phyloP scores from a whole-genome alignment of 2,113 vertebrate genomes.

The Falcunculus frontatus region DNA sequence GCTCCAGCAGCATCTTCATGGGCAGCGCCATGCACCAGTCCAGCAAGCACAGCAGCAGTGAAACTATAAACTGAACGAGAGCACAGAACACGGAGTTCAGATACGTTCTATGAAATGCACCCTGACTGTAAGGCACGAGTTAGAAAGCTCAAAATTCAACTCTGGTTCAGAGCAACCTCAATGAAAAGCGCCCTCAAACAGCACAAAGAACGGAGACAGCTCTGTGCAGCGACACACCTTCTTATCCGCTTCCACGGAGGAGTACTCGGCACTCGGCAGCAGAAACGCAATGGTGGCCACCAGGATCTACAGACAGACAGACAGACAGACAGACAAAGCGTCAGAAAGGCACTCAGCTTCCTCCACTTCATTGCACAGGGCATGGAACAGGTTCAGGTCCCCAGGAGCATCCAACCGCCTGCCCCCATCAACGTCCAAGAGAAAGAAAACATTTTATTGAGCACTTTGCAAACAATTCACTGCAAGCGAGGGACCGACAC shows the following conservation, averaged over 20 bases:
- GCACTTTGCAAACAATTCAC: not conserved
- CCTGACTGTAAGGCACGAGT: not conserved
- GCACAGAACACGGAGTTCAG: not conserved
- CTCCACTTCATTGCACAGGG: not conserved
- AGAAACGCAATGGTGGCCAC: conserved; percentile 97
- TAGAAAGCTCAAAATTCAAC: not conserved
- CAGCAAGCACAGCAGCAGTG: conserved; percentile 91
- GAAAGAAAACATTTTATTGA: not conserved
- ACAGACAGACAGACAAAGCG: conserved; percentile 9
- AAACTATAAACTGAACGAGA: conserved; percentile 87
- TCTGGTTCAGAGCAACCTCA: not conserved
- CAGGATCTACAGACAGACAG: conserved; percentile 82
- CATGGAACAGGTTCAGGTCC: not conserved
- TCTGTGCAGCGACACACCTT: conserved; percentile 76
- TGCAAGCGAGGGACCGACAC: not conserved
- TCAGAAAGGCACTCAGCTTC: not conserved
- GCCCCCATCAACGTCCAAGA: fast-evolving
- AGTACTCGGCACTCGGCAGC: conserved; percentile 91
- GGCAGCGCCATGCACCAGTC: conserved; percentile 98
- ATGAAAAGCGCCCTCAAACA: not conserved
- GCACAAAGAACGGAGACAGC: not conserved
- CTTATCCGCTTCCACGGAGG: conserved; percentile 91
- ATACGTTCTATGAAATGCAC: not conserved
- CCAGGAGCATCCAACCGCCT: not conserved
- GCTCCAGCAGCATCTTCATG: conserved; percentile 85